Conservation (phyloP, 2,888 invertebrate genomes). For the Bellardia pandia region DNA sequence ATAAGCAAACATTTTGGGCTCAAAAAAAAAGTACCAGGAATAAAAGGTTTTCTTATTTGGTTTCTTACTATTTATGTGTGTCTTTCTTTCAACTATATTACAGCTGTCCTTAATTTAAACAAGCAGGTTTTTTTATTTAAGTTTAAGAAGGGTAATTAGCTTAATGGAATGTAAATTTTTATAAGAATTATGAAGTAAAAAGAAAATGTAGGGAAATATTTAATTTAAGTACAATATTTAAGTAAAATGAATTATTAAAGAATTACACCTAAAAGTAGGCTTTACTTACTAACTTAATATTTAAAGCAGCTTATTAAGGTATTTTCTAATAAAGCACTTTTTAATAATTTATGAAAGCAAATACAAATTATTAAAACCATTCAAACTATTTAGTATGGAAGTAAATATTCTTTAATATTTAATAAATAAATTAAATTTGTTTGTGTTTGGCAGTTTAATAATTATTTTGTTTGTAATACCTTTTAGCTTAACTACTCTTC, state of each 20-base stretch:
- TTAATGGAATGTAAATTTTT: constrained; percentile 60
- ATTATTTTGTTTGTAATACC: too few relatives aligned
- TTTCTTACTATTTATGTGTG: background rate
- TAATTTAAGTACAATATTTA: background rate
- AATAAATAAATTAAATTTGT: too few relatives aligned
- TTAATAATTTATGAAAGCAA: too few relatives aligned
- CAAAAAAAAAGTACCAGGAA: background rate
- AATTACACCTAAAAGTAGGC: constrained; percentile 11
- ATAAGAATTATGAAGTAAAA: constrained; percentile 11
- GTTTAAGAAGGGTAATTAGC: constrained; percentile 56
- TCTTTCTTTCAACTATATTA: background rate
- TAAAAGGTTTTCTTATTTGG: background rate
- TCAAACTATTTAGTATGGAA: too few relatives aligned
- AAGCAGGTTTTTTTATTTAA: background rate
- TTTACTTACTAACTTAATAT: background rate
- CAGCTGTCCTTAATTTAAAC: background rate
- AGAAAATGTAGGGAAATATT: background rate
- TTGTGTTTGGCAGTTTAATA: too few relatives aligned
- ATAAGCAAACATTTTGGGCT: background rate
- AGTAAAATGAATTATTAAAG: background rate
- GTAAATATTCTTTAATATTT: too few relatives aligned
- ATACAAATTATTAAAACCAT: too few relatives aligned
- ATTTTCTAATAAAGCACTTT: too few relatives aligned
- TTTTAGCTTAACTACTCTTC: too few relatives aligned
- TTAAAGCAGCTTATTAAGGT: background rate